A percentile compares a stretch with the other conserved stretches of the same genome.
phyloP scores from a whole-genome alignment of 2,888 invertebrate species.

The Drosophila paranaensis region DNA sequence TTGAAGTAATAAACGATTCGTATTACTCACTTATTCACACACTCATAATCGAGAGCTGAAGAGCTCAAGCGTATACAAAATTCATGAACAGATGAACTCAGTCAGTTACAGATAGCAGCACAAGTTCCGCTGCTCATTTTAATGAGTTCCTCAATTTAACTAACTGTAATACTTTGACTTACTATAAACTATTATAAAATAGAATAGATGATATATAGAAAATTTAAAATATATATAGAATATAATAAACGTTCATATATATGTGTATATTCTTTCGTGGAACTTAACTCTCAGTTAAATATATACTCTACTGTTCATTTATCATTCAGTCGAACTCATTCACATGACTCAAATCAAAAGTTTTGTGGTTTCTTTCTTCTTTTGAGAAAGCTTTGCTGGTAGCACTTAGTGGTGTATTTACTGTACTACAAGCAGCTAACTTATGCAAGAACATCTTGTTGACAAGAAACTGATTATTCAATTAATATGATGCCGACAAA shows the following conservation, averaged over 20 bases:
- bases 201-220: neutral
- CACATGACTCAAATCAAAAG: neutral
- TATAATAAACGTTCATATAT: too few species aligned
- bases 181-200: too few species aligned
- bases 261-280: neutral
- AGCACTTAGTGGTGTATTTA: slow-evolving; percentile 16
- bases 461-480: slow-evolving; percentile 74
- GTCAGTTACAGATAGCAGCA: too few species aligned
- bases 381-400: neutral
- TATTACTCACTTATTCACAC: too few species aligned
- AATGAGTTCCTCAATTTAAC: too few species aligned
- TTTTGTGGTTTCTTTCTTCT: neutral
- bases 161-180: too few species aligned
- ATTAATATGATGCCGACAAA: slow-evolving; percentile 59
- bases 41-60: too few species aligned
- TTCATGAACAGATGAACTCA: too few species aligned
- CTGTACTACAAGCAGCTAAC: slow-evolving; percentile 36
- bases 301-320: neutral
- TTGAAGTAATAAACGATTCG: too few species aligned
- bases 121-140: too few species aligned
- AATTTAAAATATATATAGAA: neutral
- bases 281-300: neutral
- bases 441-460: slow-evolving; percentile 67
- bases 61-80: too few species aligned
- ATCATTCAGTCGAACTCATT: neutral